Evolutionary conservation across 2,797 vertebrate genomes (phyloP).

Genomic region (Uromys caudimaculatus): DNA sequence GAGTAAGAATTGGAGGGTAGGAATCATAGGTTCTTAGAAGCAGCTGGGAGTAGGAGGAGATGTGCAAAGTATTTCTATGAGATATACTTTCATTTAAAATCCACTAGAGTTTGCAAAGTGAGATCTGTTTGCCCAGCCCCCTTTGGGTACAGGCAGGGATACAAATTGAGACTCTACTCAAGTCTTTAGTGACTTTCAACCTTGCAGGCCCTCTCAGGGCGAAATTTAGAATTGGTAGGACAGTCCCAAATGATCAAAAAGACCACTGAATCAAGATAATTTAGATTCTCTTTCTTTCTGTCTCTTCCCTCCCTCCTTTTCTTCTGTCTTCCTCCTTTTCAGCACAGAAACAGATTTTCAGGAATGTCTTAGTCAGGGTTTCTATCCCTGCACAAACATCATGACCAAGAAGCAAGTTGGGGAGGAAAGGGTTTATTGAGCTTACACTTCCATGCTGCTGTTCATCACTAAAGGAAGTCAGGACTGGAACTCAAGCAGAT

Average conservation of each 20-base stretch:
- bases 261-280: neutral
- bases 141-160: neutral
- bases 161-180: neutral
- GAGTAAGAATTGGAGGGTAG: neutral
- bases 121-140: neutral
- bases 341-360: neutral
- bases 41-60: neutral
- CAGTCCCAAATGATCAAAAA: neutral
- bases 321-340: neutral
- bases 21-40: neutral
- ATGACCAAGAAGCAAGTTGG: no score
- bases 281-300: neutral
- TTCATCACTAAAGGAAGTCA: no score
- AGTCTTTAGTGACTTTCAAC: neutral
- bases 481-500: no score
- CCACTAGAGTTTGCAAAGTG: neutral
- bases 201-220: neutral
- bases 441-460: no score
- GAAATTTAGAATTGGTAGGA: neutral
- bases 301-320: neutral
- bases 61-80: neutral
- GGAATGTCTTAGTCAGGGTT: no score
- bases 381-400: no score
- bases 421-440: no score
- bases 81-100: conserved; percentile 1